These are phyloP conservation scores for Aurelia sp. DNA, from an alignment of 30 jellyfish, hydroid and myxozoan genomes.

Conservation along the genomic window DNA sequence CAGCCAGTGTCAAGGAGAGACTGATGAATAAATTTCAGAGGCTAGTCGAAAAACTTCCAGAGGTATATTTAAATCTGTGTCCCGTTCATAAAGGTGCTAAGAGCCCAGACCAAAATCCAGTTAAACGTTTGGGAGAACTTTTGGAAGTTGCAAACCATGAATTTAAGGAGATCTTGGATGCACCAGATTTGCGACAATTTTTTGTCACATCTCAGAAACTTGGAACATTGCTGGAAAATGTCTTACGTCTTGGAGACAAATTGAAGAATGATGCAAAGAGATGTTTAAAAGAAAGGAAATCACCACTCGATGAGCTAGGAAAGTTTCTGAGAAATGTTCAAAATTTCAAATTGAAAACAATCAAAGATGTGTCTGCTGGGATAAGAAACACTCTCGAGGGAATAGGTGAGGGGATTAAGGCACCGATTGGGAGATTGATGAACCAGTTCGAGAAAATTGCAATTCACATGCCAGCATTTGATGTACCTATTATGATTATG, in stretches of 20 bases:
- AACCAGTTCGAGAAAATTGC: conserved; percentile 63
- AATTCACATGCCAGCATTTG: conserved; percentile 64
- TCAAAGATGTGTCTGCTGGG: conserved; percentile 53
- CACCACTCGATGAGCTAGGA: conserved; percentile 74
- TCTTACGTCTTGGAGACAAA: conserved; percentile 14
- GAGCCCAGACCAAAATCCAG: not conserved
- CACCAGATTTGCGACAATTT: not conserved
- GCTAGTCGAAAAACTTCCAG: conserved; percentile 17
- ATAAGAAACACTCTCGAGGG: conserved; percentile 37
- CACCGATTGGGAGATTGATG: conserved; percentile 88
- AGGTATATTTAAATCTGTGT: conserved; percentile 43
- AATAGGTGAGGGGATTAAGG: conserved; percentile 58
- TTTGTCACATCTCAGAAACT: conserved; percentile 30
- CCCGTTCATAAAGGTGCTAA: not conserved
- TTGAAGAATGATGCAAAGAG: not conserved
- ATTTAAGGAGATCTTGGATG: conserved; percentile 9
- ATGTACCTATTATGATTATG: conserved; percentile 74
- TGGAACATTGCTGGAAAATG: conserved; percentile 42
- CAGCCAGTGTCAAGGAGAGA: not conserved
- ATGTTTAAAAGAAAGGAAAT: conserved; percentile 14
- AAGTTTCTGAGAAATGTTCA: conserved; percentile 50
- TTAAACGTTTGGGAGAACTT: conserved; percentile 19
- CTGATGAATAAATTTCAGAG: conserved; percentile 18
- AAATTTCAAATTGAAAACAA: conserved; percentile 47
- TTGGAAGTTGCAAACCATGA: conserved; percentile 18